Evolutionary conservation across 2,797 vertebrate species (phyloP).

Genomic region (Amazona finschi): DNA sequence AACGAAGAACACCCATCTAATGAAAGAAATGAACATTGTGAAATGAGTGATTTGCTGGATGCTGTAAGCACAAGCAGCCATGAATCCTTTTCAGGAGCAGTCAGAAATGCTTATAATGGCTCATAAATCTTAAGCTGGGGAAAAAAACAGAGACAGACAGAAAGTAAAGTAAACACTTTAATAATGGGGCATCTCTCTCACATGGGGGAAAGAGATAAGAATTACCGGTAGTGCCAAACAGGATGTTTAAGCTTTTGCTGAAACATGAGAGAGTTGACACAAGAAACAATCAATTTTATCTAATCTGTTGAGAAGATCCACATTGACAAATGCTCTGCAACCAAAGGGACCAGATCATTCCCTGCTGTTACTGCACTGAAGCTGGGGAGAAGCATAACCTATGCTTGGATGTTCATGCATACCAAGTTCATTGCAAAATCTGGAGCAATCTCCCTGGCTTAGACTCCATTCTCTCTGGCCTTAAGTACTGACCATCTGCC

Average conservation of each 20-base stretch:
- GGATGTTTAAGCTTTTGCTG: neutral
- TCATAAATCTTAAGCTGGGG: constrained; percentile 57
- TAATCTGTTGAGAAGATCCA: neutral
- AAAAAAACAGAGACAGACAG: neutral
- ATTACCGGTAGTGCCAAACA: neutral
- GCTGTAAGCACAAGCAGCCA: constrained; percentile 10
- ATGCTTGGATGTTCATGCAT: neutral
- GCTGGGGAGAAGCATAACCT: neutral
- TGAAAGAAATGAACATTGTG: neutral
- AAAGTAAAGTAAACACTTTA: constrained; percentile 6
- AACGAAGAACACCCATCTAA: neutral
- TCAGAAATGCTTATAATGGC: constrained; percentile 30
- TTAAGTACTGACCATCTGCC: neutral
- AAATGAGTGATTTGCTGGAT: constrained; percentile 48
- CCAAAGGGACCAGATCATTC: neutral
- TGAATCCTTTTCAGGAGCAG: constrained; percentile 46
- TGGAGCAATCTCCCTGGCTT: neutral
- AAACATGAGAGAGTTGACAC: neutral
- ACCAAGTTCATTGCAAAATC: neutral
- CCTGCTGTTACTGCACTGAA: neutral
- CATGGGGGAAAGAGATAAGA: neutral
- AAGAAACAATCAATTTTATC: neutral
- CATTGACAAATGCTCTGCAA: neutral
- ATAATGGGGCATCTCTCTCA: neutral
- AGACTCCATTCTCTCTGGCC: neutral